Evolutionary conservation across 2,888 invertebrate genomes (phyloP).

Genomic region (Rhodophaea formosa): DNA sequence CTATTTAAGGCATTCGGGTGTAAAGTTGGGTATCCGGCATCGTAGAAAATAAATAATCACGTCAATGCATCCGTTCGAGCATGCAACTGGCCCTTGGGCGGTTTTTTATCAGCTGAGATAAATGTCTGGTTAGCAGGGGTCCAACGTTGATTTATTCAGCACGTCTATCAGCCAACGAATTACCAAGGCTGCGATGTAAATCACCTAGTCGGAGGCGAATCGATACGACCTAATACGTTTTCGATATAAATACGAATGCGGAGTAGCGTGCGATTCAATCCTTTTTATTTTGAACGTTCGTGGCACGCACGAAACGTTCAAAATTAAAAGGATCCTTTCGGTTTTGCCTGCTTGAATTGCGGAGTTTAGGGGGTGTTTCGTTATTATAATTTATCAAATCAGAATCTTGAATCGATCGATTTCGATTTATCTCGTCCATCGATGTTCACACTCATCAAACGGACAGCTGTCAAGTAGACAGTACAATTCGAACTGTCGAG

Average conservation of each 20-base stretch:
- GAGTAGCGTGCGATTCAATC: neutral
- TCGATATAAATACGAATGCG: slow-evolving; percentile 7
- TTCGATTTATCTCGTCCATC: no score
- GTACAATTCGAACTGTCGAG: no score
- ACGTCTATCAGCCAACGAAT: slow-evolving; percentile 76
- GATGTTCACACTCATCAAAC: no score
- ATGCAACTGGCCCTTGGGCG: slow-evolving; percentile 36
- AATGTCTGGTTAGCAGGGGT: slow-evolving; percentile 78
- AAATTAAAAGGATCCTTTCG: slow-evolving; percentile 18
- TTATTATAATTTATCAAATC: no score
- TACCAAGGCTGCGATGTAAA: slow-evolving; percentile 74
- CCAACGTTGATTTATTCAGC: slow-evolving; percentile 76
- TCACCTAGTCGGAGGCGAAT: slow-evolving; percentile 58
- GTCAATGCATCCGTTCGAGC: slow-evolving; percentile 33
- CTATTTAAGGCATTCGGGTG: no score
- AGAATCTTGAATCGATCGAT: no score
- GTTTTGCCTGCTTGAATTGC: slow-evolving; percentile 13
- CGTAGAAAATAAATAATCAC: slow-evolving; percentile 34
- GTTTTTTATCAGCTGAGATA: slow-evolving; percentile 50
- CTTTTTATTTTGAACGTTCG: neutral
- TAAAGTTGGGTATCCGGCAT: neutral
- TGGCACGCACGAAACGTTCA: slow-evolving; percentile 8
- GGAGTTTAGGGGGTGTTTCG: neutral
- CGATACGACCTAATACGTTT: neutral
- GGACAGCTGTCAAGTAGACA: no score